Evolutionary conservation across 1,140 invertebrate genomes (phyloP).

Genomic region (Trichomalopsis sarcophagae): DNA sequence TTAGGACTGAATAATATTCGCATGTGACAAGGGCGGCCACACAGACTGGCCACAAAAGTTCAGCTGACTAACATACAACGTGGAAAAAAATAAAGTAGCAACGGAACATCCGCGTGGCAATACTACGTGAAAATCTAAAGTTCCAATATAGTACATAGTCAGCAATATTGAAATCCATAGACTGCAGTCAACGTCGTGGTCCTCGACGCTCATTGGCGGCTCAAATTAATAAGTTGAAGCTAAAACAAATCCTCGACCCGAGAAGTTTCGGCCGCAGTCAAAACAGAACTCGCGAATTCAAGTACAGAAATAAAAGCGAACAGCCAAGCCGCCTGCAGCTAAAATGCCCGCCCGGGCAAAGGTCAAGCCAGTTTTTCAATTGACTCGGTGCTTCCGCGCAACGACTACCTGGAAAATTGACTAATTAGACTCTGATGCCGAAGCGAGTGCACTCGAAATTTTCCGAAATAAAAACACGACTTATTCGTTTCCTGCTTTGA

Average conservation of each 20-base stretch:
- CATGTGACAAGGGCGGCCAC: too few relatives aligned
- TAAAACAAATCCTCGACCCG: neutral
- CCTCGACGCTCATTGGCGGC: neutral
- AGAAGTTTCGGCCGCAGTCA: neutral
- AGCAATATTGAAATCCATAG: too few relatives aligned
- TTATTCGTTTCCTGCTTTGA: neutral
- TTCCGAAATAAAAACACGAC: neutral
- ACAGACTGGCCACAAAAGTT: too few relatives aligned
- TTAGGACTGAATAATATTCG: too few relatives aligned
- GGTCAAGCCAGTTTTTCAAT: neutral
- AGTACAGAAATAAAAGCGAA: neutral
- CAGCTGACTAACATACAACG: too few relatives aligned
- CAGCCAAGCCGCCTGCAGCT: too few relatives aligned
- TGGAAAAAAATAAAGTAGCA: too few relatives aligned
- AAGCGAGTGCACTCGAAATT: neutral
- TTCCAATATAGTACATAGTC: too few relatives aligned
- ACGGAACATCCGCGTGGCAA: too few relatives aligned
- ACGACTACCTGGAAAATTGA: conserved; percentile 9
- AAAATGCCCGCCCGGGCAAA: neutral
- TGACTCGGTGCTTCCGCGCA: neutral
- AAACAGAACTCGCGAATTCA: neutral
- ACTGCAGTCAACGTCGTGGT: too few relatives aligned
- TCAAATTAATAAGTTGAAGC: neutral
- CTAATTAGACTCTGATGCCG: conserved; percentile 14
- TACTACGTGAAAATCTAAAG: too few relatives aligned